These are phyloP conservation scores for Cephus runcator DNA, from an alignment of 2,888 invertebrate genomes.

Conservation along the genomic window DNA sequence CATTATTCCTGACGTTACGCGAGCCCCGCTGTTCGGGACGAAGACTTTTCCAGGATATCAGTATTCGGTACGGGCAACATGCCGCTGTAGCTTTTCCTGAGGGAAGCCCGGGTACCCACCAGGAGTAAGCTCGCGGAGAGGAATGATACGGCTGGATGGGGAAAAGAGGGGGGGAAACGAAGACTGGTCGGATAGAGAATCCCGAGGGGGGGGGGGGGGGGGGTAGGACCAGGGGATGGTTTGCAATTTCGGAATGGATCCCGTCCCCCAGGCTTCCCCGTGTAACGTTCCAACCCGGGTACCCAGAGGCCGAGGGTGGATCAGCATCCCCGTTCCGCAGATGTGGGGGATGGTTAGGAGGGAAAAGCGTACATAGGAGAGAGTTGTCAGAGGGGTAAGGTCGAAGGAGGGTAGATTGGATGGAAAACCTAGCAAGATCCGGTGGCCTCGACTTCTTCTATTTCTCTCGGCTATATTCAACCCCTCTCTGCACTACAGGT, in stretches of 20 bases:
- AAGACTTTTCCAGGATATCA: constrained; percentile 61
- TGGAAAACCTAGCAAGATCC: constrained; percentile 47
- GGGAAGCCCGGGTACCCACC: constrained; percentile 40
- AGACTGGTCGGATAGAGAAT: constrained; percentile 29
- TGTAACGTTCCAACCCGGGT: constrained; percentile 20
- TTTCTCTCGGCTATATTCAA: constrained; percentile 13
- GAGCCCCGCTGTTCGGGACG: constrained; percentile 51
- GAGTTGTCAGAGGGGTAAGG: constrained; percentile 10
- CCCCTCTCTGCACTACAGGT: background rate
- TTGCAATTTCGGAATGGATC: constrained; percentile 66
- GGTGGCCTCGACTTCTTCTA: constrained; percentile 22
- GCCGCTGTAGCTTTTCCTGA: constrained; percentile 57
- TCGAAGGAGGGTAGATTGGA: constrained; percentile 46
- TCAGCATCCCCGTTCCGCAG: constrained; percentile 47
- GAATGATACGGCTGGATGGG: constrained; percentile 25
- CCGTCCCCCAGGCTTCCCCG: constrained; percentile 45
- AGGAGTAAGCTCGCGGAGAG: constrained; percentile 14
- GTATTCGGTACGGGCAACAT: constrained; percentile 58
- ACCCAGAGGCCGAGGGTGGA: constrained; percentile 38
- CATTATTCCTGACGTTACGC: constrained; percentile 53
- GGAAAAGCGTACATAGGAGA: constrained; percentile 18
- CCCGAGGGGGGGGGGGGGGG: constrained; percentile 28
- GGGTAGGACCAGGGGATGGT: constrained; percentile 48
- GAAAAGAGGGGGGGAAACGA: constrained; percentile 19
- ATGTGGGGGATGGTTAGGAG: constrained; percentile 30